Base-by-base conservation (phyloP, 2,888 invertebrate genomes). In the Apotomis turbidana region DNA sequence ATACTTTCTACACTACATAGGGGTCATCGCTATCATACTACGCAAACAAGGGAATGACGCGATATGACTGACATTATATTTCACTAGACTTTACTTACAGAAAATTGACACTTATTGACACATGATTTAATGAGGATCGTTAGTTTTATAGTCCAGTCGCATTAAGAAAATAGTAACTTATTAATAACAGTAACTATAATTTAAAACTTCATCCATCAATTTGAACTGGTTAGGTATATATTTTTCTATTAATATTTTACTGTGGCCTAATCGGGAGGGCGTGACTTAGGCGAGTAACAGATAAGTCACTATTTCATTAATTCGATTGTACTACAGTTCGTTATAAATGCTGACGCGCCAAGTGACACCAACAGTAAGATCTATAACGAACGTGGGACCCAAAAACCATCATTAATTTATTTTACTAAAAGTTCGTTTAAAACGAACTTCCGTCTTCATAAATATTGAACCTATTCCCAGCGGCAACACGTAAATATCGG, bases 31-130 rank as follows among this genome's bases (percentile, higher is more conserved):
- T 90, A 90, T 90, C 90, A 87, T 81, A 83, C 84, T 87, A 90
- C 79, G 75, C 81, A 82, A 86, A 86, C 81, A 80, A 83, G 88
- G 91, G 91, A 92, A 92, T 91, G 91, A 90, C 86, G 90, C 90
- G 89, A 91, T 87, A 88, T 78, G 81, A 78, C 72, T 61, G 27
- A 6, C 44, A 52, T 51, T 52, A 46, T 57, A 59, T 72, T 72
- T 63, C 10, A 67, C 63, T 51, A 71, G 62, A 36, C 57, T 68
- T 61, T 66, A 70, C 66, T 71, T 66, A 71, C 54, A 71, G 61
- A 67, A 71, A 67, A 67, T 67, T 71, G 55, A 61, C 61, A 61
- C 52, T 44, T 69, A 61, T 61, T 61, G 54, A 71, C 60, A 61
- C 63, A 41, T 10, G 54, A 41, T 55, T 27, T 15, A 41, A 54